Evolutionary conservation across 2,888 invertebrate species (phyloP).

Genomic region (Pollenia labialis): DNA sequence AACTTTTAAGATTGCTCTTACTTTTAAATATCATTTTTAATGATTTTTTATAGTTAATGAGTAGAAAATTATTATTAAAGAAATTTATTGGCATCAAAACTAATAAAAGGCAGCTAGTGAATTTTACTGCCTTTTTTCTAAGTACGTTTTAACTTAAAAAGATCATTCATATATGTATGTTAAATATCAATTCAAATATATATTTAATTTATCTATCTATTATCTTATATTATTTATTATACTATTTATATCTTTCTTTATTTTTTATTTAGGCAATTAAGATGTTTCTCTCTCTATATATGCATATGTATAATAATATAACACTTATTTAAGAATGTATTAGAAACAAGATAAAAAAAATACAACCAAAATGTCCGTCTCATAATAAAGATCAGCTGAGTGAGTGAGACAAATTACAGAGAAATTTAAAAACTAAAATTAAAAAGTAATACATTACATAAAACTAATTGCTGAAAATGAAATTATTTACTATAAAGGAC

Average conservation of each 20-base stretch:
- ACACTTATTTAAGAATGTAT: constrained; percentile 75
- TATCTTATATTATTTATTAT: constrained; percentile 62
- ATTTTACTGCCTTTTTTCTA: no score
- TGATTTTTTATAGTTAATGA: no score
- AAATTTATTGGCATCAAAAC: no score
- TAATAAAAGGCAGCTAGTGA: no score
- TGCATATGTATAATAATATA: constrained; percentile 71
- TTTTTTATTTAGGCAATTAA: constrained; percentile 77
- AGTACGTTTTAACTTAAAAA: no score
- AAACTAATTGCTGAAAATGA: constrained; percentile 58
- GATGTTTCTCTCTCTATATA: constrained; percentile 75
- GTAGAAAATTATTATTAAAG: no score
- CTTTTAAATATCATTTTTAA: no score
- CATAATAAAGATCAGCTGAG: constrained; percentile 66
- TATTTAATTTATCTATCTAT: constrained; percentile 49
- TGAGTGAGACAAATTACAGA: constrained; percentile 61
- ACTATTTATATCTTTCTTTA: constrained; percentile 75
- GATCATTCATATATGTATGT: no score
- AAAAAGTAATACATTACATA: constrained; percentile 41
- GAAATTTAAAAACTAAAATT: constrained; percentile 37
- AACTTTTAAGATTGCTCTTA: no score
- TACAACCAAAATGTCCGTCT: constrained; percentile 58
- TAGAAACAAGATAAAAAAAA: constrained; percentile 54
- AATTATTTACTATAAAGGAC: constrained; percentile 60
- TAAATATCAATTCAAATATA: not conserved